A percentile compares a stretch with the other conserved stretches of the same genome.
Conservation (phyloP, 2,797 vertebrate genomes). For the Ctenopoma multispine region DNA sequence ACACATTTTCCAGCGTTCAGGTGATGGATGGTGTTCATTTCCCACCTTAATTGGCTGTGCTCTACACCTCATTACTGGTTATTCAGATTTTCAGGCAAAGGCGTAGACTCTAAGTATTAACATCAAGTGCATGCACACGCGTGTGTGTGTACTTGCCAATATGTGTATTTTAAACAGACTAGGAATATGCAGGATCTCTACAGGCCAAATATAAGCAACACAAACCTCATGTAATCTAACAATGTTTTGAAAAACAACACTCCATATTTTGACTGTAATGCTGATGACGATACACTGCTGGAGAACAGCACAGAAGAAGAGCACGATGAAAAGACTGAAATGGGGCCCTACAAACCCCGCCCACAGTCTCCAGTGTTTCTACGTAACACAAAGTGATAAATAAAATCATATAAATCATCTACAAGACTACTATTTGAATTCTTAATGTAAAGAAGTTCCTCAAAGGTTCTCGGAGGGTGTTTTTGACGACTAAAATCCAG, state of each 20-base stretch:
- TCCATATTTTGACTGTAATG: constrained; percentile 62
- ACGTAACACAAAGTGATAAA: background rate
- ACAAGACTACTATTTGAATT: background rate
- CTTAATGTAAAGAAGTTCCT: background rate
- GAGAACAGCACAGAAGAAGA: constrained; percentile 33
- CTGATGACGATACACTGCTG: constrained; percentile 27
- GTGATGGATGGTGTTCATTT: constrained; percentile 60
- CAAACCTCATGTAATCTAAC: constrained; percentile 62
- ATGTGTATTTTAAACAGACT: constrained; percentile 25
- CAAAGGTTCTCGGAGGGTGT: constrained; percentile 2
- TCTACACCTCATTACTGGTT: constrained; percentile 1
- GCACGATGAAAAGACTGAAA: constrained; percentile 44
- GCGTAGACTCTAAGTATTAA: constrained; percentile 11
- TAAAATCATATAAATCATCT: background rate
- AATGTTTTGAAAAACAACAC: constrained; percentile 72
- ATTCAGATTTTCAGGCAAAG: constrained; percentile 24
- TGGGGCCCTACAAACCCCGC: constrained; percentile 26
- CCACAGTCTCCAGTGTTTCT: background rate
- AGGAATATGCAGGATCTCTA: constrained; percentile 22
- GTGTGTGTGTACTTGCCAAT: constrained; percentile 9
- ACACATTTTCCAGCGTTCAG: constrained; percentile 37
- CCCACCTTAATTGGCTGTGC: constrained; percentile 31
- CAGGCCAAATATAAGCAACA: constrained; percentile 40
- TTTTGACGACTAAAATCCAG: background rate
- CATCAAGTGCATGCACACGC: constrained; percentile 9